Evolutionary conservation across 2,797 vertebrate species (phyloP).

Genomic region (Myripristis jacobus): DNA sequence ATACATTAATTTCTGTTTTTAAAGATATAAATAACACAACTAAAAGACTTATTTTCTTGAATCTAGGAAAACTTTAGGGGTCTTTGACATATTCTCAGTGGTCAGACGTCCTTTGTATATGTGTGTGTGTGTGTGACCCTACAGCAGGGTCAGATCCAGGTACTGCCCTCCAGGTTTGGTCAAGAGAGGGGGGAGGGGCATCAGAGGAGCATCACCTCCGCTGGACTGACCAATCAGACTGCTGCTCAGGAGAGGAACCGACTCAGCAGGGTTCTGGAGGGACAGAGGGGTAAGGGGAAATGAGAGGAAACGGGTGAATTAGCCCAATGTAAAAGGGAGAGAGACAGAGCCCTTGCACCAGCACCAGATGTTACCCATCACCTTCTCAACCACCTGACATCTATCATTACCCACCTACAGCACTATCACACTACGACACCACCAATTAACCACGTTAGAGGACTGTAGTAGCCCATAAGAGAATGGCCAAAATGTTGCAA

Average conservation of each 20-base stretch:
- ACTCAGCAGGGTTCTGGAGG: conserved; percentile 77
- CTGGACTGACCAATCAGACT: conserved; percentile 77
- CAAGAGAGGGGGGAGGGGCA: conserved; percentile 78
- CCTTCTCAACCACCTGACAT: conserved; percentile 51
- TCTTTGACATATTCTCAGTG: conserved; percentile 58
- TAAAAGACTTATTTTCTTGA: conserved; percentile 71
- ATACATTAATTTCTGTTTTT: conserved; percentile 81
- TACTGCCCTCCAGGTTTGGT: conserved; percentile 78
- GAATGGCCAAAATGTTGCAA: conserved; percentile 4
- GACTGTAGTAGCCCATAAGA: conserved; percentile 19
- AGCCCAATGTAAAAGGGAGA: neutral
- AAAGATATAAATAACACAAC: conserved; percentile 84
- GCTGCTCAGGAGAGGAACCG: conserved; percentile 79
- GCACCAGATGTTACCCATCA: conserved; percentile 68
- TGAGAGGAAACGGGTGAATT: conserved; percentile 18
- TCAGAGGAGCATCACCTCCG: conserved; percentile 73
- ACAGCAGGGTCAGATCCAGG: conserved; percentile 80
- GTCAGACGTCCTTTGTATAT: conserved; percentile 57
- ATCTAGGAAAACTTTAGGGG: conserved; percentile 68
- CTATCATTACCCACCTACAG: conserved; percentile 23
- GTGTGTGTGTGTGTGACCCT: conserved; percentile 61
- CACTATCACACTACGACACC: conserved; percentile 33
- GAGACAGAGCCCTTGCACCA: conserved; percentile 43
- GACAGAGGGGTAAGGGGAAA: neutral
- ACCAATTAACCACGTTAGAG: conserved; percentile 37